A percentile compares a stretch with the other conserved stretches of the same genome.
Evolutionary conservation across 2,888 invertebrate species (phyloP).

Genomic region (Aethes cnicana): DNA sequence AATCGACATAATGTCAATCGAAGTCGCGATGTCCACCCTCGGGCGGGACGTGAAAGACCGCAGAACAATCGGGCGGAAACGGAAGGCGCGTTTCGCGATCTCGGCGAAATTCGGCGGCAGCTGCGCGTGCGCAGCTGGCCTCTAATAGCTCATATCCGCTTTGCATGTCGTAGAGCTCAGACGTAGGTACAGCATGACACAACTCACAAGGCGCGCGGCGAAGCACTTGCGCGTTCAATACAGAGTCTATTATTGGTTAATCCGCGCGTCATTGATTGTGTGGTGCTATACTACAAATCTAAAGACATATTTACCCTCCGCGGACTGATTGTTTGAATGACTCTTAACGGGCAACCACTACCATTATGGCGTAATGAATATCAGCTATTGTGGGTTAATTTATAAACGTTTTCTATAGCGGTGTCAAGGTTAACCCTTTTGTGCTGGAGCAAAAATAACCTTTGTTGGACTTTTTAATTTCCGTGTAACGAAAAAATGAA

Average conservation of each 20-base stretch:
- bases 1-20: slow-evolving; percentile 41
- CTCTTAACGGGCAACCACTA: slow-evolving; percentile 7
- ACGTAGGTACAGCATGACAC: slow-evolving; percentile 34
- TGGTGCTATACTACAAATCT: slow-evolving; percentile 32
- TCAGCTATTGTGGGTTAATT: no score
- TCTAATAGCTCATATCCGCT: slow-evolving; percentile 78
- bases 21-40: slow-evolving; percentile 67
- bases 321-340: slow-evolving; percentile 27
- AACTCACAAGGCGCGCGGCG: no score
- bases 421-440: no score
- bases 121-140: slow-evolving; percentile 70
- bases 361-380: no score
- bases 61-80: slow-evolving; percentile 77
- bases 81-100: slow-evolving; percentile 81
- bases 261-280: no score
- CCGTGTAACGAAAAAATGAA: no score
- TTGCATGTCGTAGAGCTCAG: slow-evolving; percentile 50
- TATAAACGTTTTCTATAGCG: no score
- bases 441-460: no score
- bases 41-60: slow-evolving; percentile 47
- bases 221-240: no score
- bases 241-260: no score
- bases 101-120: slow-evolving; percentile 77
- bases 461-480: no score
- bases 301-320: slow-evolving; percentile 29